Evolutionary conservation across 2,113 vertebrate species (phyloP), one percentile per base, ranked within the genome.

Genomic region (Hepsetus odoe): DNA sequence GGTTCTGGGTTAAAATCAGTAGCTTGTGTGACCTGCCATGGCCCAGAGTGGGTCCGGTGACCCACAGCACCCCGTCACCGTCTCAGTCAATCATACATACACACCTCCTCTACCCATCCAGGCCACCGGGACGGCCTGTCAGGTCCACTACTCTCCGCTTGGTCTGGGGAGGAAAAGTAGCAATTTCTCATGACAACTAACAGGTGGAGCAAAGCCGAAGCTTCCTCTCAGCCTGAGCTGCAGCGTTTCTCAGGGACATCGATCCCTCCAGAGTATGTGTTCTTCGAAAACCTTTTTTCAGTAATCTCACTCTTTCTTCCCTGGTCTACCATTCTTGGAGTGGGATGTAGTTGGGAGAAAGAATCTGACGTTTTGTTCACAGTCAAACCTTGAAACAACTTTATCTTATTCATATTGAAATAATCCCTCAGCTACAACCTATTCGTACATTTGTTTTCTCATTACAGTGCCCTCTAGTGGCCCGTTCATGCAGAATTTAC

Each of bases 281-380:
- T 71, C 59, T 67, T 69, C 35, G 2, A 13, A n/a, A 30, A 49
- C 32, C 35, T 2, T 2, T 55, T 22, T 4, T 9, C 51, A 59
- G 35, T 67, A 68, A 77, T 59, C 53, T 58, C 56, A 51, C 58
- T 58, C 14, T 67, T 26, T 46, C 35, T 53, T 53, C 20, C 20
- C 22, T n/a, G 5, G 1, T 53, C 1, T 7, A n/a, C 49, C 49
- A 49, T 0, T 51, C 22, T 74, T 58, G 33, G 24, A 46, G 62
- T 74, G 62, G 69, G 76, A 79, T 75, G 38, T 14, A 33, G 64
- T 71, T 79, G 62, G 55, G 22, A 33, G 26, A 67, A n/a, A n/a
- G n/a, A n/a, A n/a, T n/a, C n/a, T n/a, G n/a, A n/a, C n/a, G n/a
- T n/a, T n/a, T n/a, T n/a, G n/a, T n/a, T n/a, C n/a, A n/a, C n/a